A percentile compares a stretch with the other conserved stretches of the same genome.
These are phyloP conservation scores for Dolichallabes microphthalmus DNA, from an alignment of 2,113 vertebrate genomes.

Conservation along the genomic window DNA sequence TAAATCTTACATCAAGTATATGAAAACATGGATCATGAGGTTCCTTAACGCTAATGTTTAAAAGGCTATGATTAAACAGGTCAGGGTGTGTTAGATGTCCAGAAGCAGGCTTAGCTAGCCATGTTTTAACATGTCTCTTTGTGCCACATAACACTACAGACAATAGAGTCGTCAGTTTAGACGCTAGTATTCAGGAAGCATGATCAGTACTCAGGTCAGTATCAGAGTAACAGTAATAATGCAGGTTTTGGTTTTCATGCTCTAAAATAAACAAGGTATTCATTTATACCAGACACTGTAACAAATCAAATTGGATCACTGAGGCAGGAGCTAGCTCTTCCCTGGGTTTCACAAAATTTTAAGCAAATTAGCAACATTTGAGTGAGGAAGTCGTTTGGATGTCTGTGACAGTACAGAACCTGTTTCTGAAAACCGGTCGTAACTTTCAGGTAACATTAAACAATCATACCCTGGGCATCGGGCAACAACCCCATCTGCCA, in stretches of 20 bases:
- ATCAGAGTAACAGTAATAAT: not conserved
- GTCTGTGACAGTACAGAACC: not conserved
- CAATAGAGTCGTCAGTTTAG: not conserved
- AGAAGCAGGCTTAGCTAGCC: not conserved
- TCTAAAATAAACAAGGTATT: not conserved
- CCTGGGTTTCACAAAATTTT: not conserved
- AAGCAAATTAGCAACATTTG: not conserved
- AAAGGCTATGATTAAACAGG: not conserved
- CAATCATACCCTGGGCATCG: slow-evolving; percentile 75
- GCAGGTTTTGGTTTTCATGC: not conserved
- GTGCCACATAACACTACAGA: no score
- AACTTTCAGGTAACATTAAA: not conserved
- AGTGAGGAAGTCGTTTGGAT: not conserved
- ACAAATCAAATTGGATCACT: not conserved
- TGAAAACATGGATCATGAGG: not conserved
- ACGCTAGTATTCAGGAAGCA: not conserved
- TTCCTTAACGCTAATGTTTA: not conserved
- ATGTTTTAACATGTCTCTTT: not conserved
- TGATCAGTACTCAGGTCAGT: not conserved
- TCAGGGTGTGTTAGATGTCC: not conserved
- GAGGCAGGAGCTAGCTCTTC: not conserved
- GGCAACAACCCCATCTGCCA: slow-evolving; percentile 82
- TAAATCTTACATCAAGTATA: not conserved
- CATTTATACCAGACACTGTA: not conserved
- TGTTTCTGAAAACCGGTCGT: not conserved